A percentile compares a stretch with the other conserved stretches of the same genome.
These are phyloP conservation scores for Pseudochaenichthys georgianus DNA, from an alignment of 2,797 vertebrate species.

Conservation along the genomic window DNA sequence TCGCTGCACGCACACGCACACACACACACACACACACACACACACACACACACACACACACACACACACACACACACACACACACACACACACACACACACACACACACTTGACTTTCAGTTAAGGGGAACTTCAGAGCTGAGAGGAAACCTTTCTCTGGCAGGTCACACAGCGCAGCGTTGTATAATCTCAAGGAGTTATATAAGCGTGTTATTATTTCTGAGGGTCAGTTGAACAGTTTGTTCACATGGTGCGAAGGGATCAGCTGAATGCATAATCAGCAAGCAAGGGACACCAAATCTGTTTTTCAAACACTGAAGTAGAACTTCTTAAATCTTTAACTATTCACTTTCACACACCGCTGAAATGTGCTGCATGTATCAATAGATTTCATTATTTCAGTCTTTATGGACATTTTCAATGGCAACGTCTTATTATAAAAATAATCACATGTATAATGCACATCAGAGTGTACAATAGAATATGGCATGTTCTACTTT, in stretches of 20 bases:
- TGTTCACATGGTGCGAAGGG: neutral
- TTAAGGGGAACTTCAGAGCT: no score
- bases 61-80: no score
- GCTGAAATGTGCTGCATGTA: neutral
- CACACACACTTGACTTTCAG: no score
- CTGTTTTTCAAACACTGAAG: neutral
- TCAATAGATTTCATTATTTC: no score
- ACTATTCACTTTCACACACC: neutral
- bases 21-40: no score
- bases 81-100: no score
- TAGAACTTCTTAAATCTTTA: neutral
- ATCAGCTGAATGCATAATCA: neutral
- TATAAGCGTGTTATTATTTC: slow-evolving; percentile 2
- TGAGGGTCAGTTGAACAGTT: neutral
- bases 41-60: no score
- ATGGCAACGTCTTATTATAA: neutral
- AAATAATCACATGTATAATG: neutral
- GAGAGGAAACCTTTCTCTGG: neutral
- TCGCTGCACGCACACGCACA: no score
- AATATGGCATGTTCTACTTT: neutral
- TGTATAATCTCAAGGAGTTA: slow-evolving; percentile 14
- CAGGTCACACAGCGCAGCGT: slow-evolving; percentile 5
- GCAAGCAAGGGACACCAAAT: neutral
- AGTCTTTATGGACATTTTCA: neutral
- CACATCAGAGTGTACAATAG: neutral